phyloP scores from a whole-genome alignment of 2,113 vertebrate genomes.

The Leiothrix lutea region DNA sequence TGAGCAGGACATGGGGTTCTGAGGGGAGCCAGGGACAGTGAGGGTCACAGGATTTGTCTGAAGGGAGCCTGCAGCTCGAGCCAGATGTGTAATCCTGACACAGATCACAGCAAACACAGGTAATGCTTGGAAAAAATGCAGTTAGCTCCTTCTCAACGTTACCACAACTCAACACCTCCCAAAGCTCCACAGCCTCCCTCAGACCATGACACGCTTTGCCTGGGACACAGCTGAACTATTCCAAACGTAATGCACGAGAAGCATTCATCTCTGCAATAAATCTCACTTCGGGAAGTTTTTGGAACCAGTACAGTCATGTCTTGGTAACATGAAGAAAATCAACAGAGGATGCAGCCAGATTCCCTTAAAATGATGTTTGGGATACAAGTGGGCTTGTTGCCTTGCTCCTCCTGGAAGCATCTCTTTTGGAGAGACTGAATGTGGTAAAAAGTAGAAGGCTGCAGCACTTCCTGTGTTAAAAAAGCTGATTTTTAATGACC shows the following conservation, averaged over 20 bases:
- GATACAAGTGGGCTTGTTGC: background rate
- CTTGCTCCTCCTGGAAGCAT: background rate
- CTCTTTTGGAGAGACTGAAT: background rate
- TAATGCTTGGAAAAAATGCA: background rate
- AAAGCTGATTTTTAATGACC: background rate
- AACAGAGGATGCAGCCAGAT: background rate
- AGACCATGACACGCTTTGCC: rapidly evolving
- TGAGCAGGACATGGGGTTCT: rapidly evolving
- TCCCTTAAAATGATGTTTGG: background rate
- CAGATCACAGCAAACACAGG: background rate
- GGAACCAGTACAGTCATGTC: rapidly evolving
- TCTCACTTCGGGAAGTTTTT: background rate
- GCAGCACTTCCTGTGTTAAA: background rate
- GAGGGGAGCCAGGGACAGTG: background rate
- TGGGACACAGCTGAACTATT: background rate
- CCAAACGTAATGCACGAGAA: background rate
- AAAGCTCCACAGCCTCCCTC: background rate
- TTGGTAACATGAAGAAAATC: background rate
- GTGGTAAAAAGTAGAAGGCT: background rate
- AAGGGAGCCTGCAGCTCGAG: background rate
- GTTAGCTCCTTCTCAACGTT: background rate
- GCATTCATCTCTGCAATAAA: background rate
- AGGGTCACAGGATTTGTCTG: background rate
- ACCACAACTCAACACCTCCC: background rate
- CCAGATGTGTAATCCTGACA: background rate